Conservation (phyloP, 2,888 invertebrate species). For the Fissipunctia ypsillon region DNA sequence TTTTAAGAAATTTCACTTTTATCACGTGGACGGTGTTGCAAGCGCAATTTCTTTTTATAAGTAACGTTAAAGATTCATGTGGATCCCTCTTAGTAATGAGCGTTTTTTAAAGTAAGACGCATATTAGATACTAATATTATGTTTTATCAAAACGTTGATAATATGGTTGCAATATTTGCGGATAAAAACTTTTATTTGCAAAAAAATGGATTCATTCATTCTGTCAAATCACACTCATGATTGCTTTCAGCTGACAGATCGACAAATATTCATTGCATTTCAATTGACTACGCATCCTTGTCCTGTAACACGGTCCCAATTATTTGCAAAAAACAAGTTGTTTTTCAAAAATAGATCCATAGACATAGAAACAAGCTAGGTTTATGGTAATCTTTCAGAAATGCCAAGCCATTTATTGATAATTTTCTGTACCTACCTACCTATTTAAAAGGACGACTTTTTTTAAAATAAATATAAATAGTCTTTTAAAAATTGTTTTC, state of each 20-base stretch:
- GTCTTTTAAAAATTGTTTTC: background rate
- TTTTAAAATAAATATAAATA: constrained; percentile 55
- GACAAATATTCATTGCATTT: background rate
- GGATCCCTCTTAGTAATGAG: background rate
- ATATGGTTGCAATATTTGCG: background rate
- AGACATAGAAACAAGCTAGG: too few species aligned
- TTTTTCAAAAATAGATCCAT: background rate
- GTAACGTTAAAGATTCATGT: background rate
- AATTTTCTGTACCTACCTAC: constrained; percentile 18
- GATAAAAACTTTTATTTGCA: too few species aligned
- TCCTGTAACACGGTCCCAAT: background rate
- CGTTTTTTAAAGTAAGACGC: background rate
- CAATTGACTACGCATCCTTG: background rate
- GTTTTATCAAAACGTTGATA: background rate
- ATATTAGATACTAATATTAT: background rate
- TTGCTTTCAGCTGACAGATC: background rate
- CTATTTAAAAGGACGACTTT: constrained; percentile 29
- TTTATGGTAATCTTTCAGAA: constrained; percentile 9
- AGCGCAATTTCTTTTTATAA: too few species aligned
- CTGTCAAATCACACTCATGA: background rate
- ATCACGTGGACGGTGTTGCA: too few species aligned
- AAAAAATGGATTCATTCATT: too few species aligned
- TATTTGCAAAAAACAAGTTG: background rate
- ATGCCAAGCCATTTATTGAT: constrained; percentile 61
- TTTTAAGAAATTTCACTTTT: too few species aligned